Evolutionary conservation across 2,113 vertebrate genomes (phyloP).

Genomic region (Axis porcinus): DNA sequence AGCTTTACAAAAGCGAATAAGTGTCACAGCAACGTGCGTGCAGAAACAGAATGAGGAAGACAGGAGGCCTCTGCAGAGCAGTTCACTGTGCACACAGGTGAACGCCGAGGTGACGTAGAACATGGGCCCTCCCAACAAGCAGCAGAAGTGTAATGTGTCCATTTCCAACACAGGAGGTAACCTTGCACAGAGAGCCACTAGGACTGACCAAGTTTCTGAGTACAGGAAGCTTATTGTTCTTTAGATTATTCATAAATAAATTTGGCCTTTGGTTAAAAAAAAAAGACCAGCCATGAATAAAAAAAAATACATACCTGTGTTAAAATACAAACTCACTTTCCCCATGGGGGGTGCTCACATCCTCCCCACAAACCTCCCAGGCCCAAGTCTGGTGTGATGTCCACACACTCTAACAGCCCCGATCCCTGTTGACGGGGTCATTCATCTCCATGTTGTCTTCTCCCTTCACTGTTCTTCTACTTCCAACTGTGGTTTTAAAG

Average conservation of each 20-base stretch:
- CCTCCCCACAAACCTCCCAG: fast-evolving
- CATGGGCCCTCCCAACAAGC: not conserved
- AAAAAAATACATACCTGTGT: not conserved
- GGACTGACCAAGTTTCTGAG: fast-evolving
- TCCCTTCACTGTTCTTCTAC: fast-evolving
- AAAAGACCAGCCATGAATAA: too few relatives aligned
- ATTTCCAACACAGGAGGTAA: too few relatives aligned
- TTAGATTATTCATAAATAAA: too few relatives aligned
- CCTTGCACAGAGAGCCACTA: fast-evolving
- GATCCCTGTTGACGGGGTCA: not conserved
- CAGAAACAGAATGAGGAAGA: too few relatives aligned
- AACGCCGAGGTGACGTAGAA: fast-evolving
- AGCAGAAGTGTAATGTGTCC: fast-evolving
- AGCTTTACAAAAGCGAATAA: not conserved
- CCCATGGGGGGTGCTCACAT: fast-evolving
- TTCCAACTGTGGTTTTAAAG: not conserved
- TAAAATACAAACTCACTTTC: fast-evolving
- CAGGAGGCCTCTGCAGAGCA: fast-evolving
- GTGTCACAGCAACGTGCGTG: fast-evolving
- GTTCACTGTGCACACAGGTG: fast-evolving
- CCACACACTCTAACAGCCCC: fast-evolving
- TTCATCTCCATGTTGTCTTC: fast-evolving
- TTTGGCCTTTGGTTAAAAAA: not conserved
- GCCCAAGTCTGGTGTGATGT: fast-evolving
- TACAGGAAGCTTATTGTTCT: fast-evolving